Base-by-base conservation (phyloP, 35 echinoderm and acorn worm genomes). In the Holothuria glaberrima region DNA sequence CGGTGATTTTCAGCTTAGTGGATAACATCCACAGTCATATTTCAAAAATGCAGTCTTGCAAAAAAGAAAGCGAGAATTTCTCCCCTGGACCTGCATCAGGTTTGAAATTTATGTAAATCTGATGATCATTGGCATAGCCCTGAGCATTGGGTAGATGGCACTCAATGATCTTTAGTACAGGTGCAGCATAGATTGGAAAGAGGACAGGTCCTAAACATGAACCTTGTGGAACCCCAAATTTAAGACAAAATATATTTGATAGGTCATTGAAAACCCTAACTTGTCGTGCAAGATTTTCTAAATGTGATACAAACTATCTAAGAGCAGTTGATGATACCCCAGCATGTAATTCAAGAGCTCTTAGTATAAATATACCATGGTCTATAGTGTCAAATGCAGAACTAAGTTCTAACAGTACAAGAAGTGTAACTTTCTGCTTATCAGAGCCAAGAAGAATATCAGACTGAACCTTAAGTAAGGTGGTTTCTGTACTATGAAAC, bases 111-210 rank as follows among this genome's bases (percentile, higher is more conserved):
- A 77, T 77, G 73, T 77, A 32, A 12, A 77, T 38, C 1, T 77
- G 73, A 9, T 35, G 73, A 48, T 38, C 73, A 77, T 77, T 19
- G 3, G 73, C 73, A 48, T 44, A 77, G 73, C 31, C 73, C 18
- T 45, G 31, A 77, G 73, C 73, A 18, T 3, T 44, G 12, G 73
- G 73, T 48, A 19, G 19, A 33, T 77, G 73, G 19, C 36, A 30
- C 41, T 48, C 32, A 19, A 77, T 77, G 41, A 77, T 77, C 30
- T 44, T 48, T 30, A 35, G 74, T 78, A 32, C 74, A 38, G 74
- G 74, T 78, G 74, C 74, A 38, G 74, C 74, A 78, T 36, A n/a
- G n/a, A n/a, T n/a, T 3, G 71, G 7, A 13, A 75, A 75, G 45
- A 78, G 22, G 45, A 78, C 32, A 21, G 74, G 30, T 78, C 74